Conservation (phyloP, 2,888 invertebrate genomes). For the Lampropteryx suffumata region DNA sequence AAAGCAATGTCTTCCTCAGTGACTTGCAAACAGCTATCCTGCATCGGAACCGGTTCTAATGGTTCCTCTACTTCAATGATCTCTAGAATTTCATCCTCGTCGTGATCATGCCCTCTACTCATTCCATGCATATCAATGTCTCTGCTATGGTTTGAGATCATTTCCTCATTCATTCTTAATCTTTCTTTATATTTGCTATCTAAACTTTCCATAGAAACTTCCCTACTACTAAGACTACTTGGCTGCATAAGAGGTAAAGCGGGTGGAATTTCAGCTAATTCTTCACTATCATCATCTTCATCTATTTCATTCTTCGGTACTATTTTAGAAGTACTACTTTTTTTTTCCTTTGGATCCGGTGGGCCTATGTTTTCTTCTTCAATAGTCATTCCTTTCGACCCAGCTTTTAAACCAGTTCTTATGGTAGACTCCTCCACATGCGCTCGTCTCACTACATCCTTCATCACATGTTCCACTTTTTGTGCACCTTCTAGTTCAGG, state of each 20-base stretch:
- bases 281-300: slow-evolving; percentile 91
- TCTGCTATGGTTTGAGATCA: slow-evolving; percentile 80
- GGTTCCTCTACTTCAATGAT: slow-evolving; percentile 91
- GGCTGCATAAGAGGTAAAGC: slow-evolving; percentile 91
- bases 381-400: slow-evolving; percentile 73
- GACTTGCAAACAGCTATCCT: slow-evolving; percentile 94
- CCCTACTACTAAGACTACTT: slow-evolving; percentile 87
- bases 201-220: slow-evolving; percentile 92
- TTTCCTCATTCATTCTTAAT: slow-evolving; percentile 83
- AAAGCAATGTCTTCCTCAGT: slow-evolving; percentile 96
- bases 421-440: slow-evolving; percentile 84
- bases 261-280: slow-evolving; percentile 90
- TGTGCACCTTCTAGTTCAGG: slow-evolving; percentile 56
- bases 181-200: slow-evolving; percentile 90
- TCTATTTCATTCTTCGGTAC: slow-evolving; percentile 78
- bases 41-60: slow-evolving; percentile 92
- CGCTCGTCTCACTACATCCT: slow-evolving; percentile 80
- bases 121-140: slow-evolving; percentile 78
- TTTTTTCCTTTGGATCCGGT: slow-evolving; percentile 61
- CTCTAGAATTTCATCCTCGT: slow-evolving; percentile 89
- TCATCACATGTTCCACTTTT: slow-evolving; percentile 72
- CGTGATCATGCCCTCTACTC: slow-evolving; percentile 67
- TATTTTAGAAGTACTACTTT: slow-evolving; percentile 54
- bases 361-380: slow-evolving; percentile 76
- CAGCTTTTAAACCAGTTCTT: slow-evolving; percentile 83